phyloP scores from a whole-genome alignment of 2,888 invertebrate genomes.

The Torymus aiolomorphi region DNA sequence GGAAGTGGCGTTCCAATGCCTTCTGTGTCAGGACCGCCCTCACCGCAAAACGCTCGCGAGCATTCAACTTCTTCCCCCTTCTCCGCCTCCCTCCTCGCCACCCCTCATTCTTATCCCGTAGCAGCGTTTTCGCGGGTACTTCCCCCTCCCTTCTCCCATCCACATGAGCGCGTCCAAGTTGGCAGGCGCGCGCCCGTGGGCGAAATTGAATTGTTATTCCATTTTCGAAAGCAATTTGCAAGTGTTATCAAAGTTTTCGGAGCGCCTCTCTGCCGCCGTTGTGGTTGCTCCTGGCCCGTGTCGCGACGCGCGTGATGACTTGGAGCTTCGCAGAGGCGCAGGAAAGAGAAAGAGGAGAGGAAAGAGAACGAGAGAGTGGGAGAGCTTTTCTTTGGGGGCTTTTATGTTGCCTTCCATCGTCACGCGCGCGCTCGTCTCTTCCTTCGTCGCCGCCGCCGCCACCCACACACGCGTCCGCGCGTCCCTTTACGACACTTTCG shows the following conservation, averaged over 20 bases:
- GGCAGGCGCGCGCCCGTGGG: constrained; percentile 61
- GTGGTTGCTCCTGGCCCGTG: no score
- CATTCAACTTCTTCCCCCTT: constrained; percentile 4
- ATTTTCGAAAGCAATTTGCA: constrained; percentile 76
- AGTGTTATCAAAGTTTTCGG: constrained; percentile 75
- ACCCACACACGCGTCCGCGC: background rate
- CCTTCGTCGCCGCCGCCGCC: background rate
- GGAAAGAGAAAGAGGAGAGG: background rate
- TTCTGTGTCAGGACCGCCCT: background rate
- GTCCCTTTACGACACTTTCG: constrained; percentile 39
- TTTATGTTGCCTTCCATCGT: background rate
- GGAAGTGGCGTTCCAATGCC: background rate
- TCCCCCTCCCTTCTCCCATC: constrained; percentile 3
- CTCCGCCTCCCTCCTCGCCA: background rate
- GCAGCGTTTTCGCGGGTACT: constrained; percentile 18
- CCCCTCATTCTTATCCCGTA: background rate
- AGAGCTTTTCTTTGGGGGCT: no score
- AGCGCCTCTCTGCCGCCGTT: background rate
- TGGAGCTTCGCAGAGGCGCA: no score
- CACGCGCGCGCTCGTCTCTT: constrained; percentile 18
- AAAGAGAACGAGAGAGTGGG: no score
- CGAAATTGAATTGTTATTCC: constrained; percentile 75
- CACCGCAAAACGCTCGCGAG: constrained; percentile 24
- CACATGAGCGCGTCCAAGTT: constrained; percentile 50
- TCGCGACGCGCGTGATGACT: no score